A percentile compares a stretch with the other conserved stretches of the same genome.
These are phyloP conservation scores for Oryzias woworae DNA, from an alignment of 2,113 vertebrate genomes.

Conservation along the genomic window DNA sequence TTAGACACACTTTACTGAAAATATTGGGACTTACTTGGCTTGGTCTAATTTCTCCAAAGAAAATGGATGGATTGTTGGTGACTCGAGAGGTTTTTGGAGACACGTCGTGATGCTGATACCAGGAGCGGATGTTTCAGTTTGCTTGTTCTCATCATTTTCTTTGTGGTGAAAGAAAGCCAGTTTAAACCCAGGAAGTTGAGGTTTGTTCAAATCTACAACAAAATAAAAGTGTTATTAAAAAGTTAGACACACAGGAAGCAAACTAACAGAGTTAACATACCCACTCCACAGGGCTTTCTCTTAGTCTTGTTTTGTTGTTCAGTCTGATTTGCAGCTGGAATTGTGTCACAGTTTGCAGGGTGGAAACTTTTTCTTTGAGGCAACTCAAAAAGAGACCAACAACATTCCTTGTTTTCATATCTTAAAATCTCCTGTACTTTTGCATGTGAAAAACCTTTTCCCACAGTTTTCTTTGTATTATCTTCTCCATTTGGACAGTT, in stretches of 20 bases:
- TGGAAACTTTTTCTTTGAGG: slow-evolving; percentile 1
- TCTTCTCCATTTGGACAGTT: slow-evolving; percentile 1
- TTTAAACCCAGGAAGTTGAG: too few species aligned
- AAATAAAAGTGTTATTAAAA: too few species aligned
- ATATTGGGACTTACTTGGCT: slow-evolving; percentile 50
- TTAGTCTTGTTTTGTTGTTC: background rate
- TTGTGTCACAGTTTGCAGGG: slow-evolving; percentile 3
- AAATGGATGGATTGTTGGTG: slow-evolving; percentile 12
- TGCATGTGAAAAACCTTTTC: background rate
- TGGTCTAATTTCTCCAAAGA: slow-evolving; percentile 17
- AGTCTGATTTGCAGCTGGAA: background rate
- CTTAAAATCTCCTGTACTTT: background rate
- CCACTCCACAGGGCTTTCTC: slow-evolving; percentile 1
- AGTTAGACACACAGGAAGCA: too few species aligned
- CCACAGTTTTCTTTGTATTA: background rate
- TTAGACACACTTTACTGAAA: background rate
- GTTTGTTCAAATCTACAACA: too few species aligned
- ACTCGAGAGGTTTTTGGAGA: background rate
- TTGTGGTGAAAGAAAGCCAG: too few species aligned
- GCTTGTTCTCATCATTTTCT: too few species aligned
- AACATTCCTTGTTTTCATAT: background rate
- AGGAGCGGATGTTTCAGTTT: too few species aligned
- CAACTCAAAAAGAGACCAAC: slow-evolving; percentile 12
- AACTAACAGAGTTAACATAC: slow-evolving; percentile 13
- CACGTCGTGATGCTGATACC: background rate